A percentile compares a stretch with the other conserved stretches of the same genome.
Conservation (phyloP, 1,140 invertebrate species). For the Cyrtorhinus lividipennis region DNA sequence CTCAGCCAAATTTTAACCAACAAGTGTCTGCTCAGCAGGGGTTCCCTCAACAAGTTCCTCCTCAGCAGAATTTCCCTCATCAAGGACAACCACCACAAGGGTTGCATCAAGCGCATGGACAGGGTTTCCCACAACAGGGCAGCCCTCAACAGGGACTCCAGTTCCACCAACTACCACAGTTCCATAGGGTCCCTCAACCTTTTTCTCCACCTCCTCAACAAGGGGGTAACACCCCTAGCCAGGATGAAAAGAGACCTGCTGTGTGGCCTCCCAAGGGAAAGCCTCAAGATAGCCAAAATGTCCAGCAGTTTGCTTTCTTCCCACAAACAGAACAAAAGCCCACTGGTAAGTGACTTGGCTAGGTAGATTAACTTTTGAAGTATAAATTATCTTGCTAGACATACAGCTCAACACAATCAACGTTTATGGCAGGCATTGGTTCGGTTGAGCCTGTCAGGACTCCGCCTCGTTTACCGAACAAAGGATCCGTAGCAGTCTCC, state of each 20-base stretch:
- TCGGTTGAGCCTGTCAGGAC: not conserved
- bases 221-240: not conserved
- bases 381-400: not conserved
- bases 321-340: not conserved
- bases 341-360: not conserved
- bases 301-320: not conserved
- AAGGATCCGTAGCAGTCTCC: slow-evolving; percentile 14
- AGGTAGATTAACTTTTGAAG: not conserved
- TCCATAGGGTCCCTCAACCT: too few species aligned
- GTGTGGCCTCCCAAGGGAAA: not conserved
- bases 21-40: not conserved
- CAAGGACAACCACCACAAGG: not conserved
- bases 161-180: not conserved
- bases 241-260: not conserved
- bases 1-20: too few species aligned
- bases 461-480: not conserved
- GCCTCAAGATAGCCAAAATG: not conserved
- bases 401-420: too few species aligned
- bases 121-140: too few species aligned
- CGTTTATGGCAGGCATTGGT: not conserved
- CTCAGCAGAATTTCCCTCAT: not conserved
- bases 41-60: not conserved
- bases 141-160: not conserved
- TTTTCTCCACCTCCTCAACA: not conserved
- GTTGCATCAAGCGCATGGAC: too few species aligned